Percentiles rank a stretch among this genome's conserved stretches.
These are phyloP conservation scores for Coptodon rendalli DNA, from an alignment of 2,113 vertebrate genomes.

Conservation along the genomic window DNA sequence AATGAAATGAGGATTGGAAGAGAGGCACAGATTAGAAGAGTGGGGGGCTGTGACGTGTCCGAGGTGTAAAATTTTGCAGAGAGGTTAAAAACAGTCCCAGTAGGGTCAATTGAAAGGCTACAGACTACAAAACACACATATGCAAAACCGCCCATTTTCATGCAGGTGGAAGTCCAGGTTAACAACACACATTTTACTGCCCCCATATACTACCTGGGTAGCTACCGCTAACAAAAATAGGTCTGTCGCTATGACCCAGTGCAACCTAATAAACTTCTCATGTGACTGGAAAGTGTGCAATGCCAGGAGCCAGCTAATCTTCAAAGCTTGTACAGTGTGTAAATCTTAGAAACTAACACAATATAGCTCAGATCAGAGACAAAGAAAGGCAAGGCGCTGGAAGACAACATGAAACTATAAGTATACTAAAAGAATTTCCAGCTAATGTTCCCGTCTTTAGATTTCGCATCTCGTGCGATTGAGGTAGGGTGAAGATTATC, in stretches of 20 bases:
- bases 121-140: neutral
- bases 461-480: slow-evolving; percentile 24
- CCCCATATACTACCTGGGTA: neutral
- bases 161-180: neutral
- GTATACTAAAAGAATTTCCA: slow-evolving; percentile 46
- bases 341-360: neutral
- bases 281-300: neutral
- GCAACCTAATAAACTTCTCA: neutral
- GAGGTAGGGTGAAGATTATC: neutral
- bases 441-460: slow-evolving; percentile 20
- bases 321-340: neutral
- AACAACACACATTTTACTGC: neutral
- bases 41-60: neutral
- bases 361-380: neutral
- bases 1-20: neutral
- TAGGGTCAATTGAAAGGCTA: slow-evolving; percentile 1
- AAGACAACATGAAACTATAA: slow-evolving; percentile 13
- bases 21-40: neutral
- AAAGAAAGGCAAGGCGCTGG: neutral
- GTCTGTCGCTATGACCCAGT: neutral
- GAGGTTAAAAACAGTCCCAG: slow-evolving; percentile 10
- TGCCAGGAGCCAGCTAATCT: neutral
- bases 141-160: neutral
- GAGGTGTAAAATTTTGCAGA: slow-evolving; percentile 13
- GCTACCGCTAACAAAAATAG: neutral